Base-by-base conservation (phyloP, 2,888 invertebrate species). In the Gari tellinella region DNA sequence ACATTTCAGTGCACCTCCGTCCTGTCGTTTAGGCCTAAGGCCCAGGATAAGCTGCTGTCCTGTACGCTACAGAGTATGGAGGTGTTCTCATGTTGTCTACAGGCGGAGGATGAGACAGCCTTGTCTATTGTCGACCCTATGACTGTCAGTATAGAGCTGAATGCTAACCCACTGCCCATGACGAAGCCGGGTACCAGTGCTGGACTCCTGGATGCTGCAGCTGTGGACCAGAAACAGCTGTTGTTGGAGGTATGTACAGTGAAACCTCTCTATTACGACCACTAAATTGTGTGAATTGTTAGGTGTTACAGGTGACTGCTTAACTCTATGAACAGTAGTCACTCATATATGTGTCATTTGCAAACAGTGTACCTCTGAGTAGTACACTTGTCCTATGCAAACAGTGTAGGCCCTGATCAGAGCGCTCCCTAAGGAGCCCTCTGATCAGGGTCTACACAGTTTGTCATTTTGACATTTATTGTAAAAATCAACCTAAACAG, bases 81-180 rank as follows among this genome's bases (percentile, higher is more conserved):
- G 93, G 94, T 98, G 91, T 98, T 97, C 93, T 98, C 98, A 2
- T 96, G 97, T 91, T 95, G 97, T 83, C 93, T 98, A 75, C 97
- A 97, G 7, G 94, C 95, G 86, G 98, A 98, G 93, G 96, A 97
- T 78, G 97, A 97, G 90, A 98, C 98, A 0, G 98, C 98, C 0
- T 93, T 98, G 19, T 97, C 97, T 40, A 98, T 99, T 86, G 96
- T 99, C 63, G 98, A 98, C 92, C 98, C 98, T 0, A 96, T 97
- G 52, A 96, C 96, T 10, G 94, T 98, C 52, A 85, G 81, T 43
- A 82, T 91, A 31, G 91, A 91, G 61, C 83, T 91, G 56, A 89
- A 88, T 63, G 85, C 88, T 55, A 87, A 86, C 69, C 87, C 88
- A n/a, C 72, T 87, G 31, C 86, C 86, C 1, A 81, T 85, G 49